Base-by-base conservation (phyloP, 2,888 invertebrate species). In the Helicoverpa assulta region DNA sequence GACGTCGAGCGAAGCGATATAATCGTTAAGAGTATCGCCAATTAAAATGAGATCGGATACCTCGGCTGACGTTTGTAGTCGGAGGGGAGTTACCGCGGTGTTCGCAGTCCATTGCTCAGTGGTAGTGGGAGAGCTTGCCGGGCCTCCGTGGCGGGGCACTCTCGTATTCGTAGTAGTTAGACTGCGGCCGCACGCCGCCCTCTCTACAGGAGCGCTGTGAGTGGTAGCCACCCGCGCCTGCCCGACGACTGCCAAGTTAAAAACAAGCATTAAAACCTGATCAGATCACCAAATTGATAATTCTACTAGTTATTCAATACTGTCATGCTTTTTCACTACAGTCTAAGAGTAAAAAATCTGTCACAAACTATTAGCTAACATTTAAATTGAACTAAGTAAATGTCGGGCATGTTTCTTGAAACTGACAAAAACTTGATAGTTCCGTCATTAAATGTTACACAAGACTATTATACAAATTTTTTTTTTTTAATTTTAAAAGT, bases 141-240 rank as follows among this genome's bases (percentile, higher is more conserved):
- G 95, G 93, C 14, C 94, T 80, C 16, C 95, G 78, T 16, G 94
- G 94, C 47, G 97, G 97, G 43, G 98, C 97, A 80, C 97, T 97
- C 91, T 98, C 98, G 91, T 98, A 98, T 91, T 98, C 98, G 92
- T 98, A 98, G 92, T 97, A 98, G 93, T 98, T 98, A 72, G 98
- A 98, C 74, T 97, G 97, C 6, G 98, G 98, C 19, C 98, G 96
- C 60, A 96, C 83, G 91, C 96, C 95, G 51, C 92, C 89, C 68
- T 94, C 95, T 75, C 96, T 96, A 87, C 96, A 95, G 85, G 96
- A 96, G 84, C 97, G 96, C 91, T 97, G 97, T 67, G 96, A 96
- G 91, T 96, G 96, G 93, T 96, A 96, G 85, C 92, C 94, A 89
- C 84, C 90, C 85, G 88, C 89, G 74, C 92, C 93, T 83, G 85